Conservation (phyloP, 2,888 invertebrate species). For the Caenorhabditis japonica region DNA sequence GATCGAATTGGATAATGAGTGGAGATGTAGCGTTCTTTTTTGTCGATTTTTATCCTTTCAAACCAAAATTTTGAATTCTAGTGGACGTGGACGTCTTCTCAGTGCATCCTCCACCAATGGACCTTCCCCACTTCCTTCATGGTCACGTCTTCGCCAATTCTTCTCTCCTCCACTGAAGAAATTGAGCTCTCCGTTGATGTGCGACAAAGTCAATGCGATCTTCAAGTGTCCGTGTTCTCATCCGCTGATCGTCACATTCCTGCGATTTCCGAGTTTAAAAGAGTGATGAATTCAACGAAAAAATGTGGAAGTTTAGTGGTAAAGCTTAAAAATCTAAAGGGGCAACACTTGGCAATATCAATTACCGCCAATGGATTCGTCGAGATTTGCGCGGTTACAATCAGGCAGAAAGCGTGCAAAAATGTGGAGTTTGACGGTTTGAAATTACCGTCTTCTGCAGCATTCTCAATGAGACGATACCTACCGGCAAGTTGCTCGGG, state of each 20-base stretch:
- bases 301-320: constrained; percentile 34
- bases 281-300: constrained; percentile 19
- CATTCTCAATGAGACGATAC: constrained; percentile 26
- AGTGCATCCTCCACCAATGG: constrained; percentile 30
- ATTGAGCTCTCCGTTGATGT: constrained; percentile 33
- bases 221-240: constrained; percentile 14
- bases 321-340: constrained; percentile 35
- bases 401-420: constrained; percentile 21
- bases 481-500: constrained; percentile 5
- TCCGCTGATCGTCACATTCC: constrained; percentile 16
- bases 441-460: constrained; percentile 4
- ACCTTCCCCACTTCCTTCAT: constrained; percentile 25
- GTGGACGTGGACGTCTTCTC: constrained; percentile 35
- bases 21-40: no score
- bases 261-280: constrained; percentile 34
- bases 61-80: constrained; percentile 6
- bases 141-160: constrained; percentile 20
- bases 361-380: constrained; percentile 15
- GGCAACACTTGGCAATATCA: constrained; percentile 6
- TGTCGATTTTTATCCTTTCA: constrained; percentile 1
- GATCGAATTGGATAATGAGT: constrained; percentile 13
- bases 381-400: constrained; percentile 19
- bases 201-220: constrained; percentile 11
- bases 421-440: constrained; percentile 25
- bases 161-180: constrained; percentile 19